These are phyloP conservation scores for Stegophylla sp. DNA, from an alignment of 2,888 invertebrate genomes.

Conservation along the genomic window DNA sequence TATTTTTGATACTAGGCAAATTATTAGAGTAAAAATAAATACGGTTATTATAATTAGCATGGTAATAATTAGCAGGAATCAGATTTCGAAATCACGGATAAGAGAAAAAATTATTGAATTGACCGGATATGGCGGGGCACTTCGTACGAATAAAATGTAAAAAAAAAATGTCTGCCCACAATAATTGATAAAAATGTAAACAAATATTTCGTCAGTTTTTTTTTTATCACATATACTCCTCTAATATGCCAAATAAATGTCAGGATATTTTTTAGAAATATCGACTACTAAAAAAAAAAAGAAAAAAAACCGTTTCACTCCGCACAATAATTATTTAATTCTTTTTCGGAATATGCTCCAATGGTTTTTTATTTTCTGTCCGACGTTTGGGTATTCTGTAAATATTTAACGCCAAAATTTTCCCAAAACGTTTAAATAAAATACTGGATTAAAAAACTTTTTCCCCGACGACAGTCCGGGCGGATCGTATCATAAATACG, in stretches of 20 bases:
- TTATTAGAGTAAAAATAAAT: too few species aligned
- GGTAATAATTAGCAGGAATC: too few species aligned
- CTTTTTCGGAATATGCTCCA: background rate
- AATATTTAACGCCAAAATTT: background rate
- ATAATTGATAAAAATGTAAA: too few species aligned
- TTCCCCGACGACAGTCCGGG: background rate
- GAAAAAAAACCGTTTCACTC: background rate
- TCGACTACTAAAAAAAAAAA: background rate
- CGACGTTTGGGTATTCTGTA: background rate
- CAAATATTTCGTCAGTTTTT: too few species aligned
- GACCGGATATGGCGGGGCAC: too few species aligned
- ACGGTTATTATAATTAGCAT: too few species aligned
- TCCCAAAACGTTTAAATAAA: background rate
- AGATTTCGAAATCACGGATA: too few species aligned
- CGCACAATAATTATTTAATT: background rate
- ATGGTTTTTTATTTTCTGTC: background rate
- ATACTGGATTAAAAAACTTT: constrained; percentile 10
- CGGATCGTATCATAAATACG: background rate
- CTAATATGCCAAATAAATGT: background rate
- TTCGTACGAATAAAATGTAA: too few species aligned
- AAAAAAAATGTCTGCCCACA: too few species aligned
- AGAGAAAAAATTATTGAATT: too few species aligned
- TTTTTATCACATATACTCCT: background rate
- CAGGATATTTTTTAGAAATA: background rate
- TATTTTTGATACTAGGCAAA: too few species aligned